phyloP scores from a whole-genome alignment of 2,888 invertebrate genomes.

The Eupithecia exiguata region DNA sequence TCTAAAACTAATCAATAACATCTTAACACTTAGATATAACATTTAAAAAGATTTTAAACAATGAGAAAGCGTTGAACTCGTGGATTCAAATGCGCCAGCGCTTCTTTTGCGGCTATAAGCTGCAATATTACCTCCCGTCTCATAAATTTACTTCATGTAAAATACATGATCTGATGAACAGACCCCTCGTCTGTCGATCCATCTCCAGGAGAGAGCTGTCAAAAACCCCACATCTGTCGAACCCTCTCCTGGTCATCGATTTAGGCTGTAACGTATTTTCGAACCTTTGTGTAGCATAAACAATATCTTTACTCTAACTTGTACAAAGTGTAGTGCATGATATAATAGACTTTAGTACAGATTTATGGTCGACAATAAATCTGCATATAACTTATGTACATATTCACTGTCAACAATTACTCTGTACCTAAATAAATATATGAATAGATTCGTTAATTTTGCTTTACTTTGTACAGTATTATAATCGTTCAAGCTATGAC shows the following conservation, averaged over 20 bases:
- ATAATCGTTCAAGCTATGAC: background rate
- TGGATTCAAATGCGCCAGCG: conserved; percentile 11
- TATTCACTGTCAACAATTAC: background rate
- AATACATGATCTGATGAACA: too few species aligned
- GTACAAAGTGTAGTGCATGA: background rate
- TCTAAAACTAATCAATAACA: conserved; percentile 27
- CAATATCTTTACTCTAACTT: too few species aligned
- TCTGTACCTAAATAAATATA: background rate
- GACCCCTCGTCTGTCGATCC: too few species aligned
- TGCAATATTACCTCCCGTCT: background rate
- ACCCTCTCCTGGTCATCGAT: too few species aligned
- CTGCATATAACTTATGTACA: background rate
- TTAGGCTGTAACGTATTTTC: too few species aligned
- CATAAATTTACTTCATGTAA: background rate
- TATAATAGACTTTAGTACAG: background rate
- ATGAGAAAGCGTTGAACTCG: conserved; percentile 20
- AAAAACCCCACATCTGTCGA: too few species aligned
- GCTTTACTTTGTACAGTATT: background rate
- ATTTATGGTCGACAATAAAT: background rate
- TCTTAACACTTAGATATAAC: conserved; percentile 30
- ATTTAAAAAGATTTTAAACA: conserved; percentile 34
- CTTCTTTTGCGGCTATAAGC: conserved; percentile 1
- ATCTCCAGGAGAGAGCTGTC: too few species aligned
- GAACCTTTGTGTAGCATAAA: too few species aligned
- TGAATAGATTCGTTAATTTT: background rate